phyloP scores from a whole-genome alignment of 2,888 invertebrate genomes.

The Rotaria macrura region DNA sequence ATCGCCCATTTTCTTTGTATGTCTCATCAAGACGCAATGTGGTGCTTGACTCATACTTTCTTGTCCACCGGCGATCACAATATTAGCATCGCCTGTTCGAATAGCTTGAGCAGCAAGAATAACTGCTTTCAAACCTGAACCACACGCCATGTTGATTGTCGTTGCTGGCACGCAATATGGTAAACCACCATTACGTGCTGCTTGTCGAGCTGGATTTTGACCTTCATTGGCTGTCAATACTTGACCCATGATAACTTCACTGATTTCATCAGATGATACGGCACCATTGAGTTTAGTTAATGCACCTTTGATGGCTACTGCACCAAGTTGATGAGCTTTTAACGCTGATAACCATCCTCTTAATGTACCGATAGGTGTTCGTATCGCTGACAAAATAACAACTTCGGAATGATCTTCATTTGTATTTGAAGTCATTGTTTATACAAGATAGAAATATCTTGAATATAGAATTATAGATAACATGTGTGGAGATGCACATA shows the following conservation, averaged over 20 bases:
- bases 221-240: constrained; percentile 54
- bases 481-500: no score
- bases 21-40: constrained; percentile 59
- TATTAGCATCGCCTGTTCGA: constrained; percentile 57
- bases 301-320: constrained; percentile 61
- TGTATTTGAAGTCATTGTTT: background rate
- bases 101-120: constrained; percentile 62
- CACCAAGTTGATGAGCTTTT: constrained; percentile 63
- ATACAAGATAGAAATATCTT: background rate
- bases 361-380: constrained; percentile 42
- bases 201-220: constrained; percentile 69
- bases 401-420: constrained; percentile 36
- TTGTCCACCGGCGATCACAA: constrained; percentile 69
- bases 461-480: background rate
- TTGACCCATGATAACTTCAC: constrained; percentile 72
- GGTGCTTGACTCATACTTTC: constrained; percentile 70
- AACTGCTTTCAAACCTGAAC: constrained; percentile 63
- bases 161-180: constrained; percentile 57
- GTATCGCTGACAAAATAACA: constrained; percentile 43
- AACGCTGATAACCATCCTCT: constrained; percentile 57
- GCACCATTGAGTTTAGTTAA: constrained; percentile 43
- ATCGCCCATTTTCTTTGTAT: constrained; percentile 61
- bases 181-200: background rate
- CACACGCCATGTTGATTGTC: constrained; percentile 68
- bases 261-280: constrained; percentile 54